A percentile compares a stretch with the other conserved stretches of the same genome.
phyloP scores from a whole-genome alignment of 2,888 invertebrate species.

The Scotopteryx bipunctaria region DNA sequence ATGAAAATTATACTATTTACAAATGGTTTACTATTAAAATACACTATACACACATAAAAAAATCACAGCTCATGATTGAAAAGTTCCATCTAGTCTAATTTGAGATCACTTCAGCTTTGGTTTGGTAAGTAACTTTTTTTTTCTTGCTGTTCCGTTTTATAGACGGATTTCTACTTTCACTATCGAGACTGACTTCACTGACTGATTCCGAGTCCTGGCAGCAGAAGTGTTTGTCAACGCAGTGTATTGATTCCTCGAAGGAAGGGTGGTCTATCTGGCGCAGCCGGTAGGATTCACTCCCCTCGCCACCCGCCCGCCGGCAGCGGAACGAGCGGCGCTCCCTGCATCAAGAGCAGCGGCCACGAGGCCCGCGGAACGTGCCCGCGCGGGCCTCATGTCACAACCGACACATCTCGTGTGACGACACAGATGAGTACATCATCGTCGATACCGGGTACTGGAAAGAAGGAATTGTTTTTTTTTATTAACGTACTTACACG shows the following conservation, averaged over 20 bases:
- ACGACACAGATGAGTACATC: slow-evolving; percentile 86
- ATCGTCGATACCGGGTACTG: slow-evolving; percentile 82
- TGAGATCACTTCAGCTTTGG: slow-evolving; percentile 62
- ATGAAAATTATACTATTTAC: slow-evolving; percentile 24
- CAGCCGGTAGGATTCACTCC: slow-evolving; percentile 59
- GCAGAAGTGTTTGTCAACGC: slow-evolving; percentile 61
- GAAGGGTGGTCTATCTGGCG: slow-evolving; percentile 59
- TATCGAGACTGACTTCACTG: slow-evolving; percentile 73
- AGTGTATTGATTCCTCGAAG: slow-evolving; percentile 66
- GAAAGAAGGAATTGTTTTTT: slow-evolving; percentile 33
- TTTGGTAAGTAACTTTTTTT: slow-evolving; percentile 73
- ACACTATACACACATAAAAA: slow-evolving; percentile 65
- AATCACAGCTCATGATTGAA: slow-evolving; percentile 80
- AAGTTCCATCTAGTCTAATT: slow-evolving; percentile 46
- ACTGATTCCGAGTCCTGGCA: slow-evolving; percentile 70
- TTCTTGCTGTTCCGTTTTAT: slow-evolving; percentile 61
- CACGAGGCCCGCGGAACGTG: slow-evolving; percentile 62
- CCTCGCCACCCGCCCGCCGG: slow-evolving; percentile 54
- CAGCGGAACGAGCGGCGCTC: slow-evolving; percentile 64
- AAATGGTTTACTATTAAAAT: slow-evolving; percentile 39
- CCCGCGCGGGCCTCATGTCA: slow-evolving; percentile 84
- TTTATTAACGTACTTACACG: too few relatives aligned
- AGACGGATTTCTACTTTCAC: slow-evolving; percentile 69
- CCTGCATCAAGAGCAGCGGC: slow-evolving; percentile 74
- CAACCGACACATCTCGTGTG: slow-evolving; percentile 87